A percentile compares a stretch with the other conserved stretches of the same genome.
These are phyloP conservation scores for Nyctibius bracteatus DNA, from an alignment of 2,113 vertebrate genomes.

Conservation along the genomic window DNA sequence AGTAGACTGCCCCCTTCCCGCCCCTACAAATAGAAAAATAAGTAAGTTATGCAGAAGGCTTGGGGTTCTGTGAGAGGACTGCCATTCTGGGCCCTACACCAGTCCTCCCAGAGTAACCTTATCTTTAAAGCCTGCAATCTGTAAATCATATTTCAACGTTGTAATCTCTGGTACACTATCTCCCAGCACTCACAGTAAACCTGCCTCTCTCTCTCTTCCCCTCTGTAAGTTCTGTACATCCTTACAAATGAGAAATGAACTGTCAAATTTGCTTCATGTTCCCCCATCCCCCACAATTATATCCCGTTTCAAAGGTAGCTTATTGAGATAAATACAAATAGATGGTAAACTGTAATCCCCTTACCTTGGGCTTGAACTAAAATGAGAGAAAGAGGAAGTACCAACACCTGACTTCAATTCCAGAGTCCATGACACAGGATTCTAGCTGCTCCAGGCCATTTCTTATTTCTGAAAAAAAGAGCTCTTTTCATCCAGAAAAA, in stretches of 20 bases:
- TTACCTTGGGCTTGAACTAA: neutral
- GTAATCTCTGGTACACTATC: neutral
- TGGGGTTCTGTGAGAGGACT: slow-evolving; percentile 20
- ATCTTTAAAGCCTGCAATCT: neutral
- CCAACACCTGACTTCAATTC: neutral
- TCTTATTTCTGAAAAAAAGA: neutral
- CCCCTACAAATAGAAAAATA: slow-evolving; percentile 40
- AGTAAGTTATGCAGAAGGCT: neutral
- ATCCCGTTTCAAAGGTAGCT: neutral
- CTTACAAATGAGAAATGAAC: neutral
- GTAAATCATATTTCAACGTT: neutral
- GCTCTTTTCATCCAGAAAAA: neutral
- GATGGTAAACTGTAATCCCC: neutral
- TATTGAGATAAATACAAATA: neutral
- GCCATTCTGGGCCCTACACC: neutral
- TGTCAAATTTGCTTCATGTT: neutral
- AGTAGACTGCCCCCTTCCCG: neutral
- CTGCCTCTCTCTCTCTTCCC: neutral
- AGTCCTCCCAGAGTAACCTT: neutral
- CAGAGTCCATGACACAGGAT: neutral
- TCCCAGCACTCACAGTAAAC: neutral
- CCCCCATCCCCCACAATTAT: neutral
- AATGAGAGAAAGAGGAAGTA: neutral
- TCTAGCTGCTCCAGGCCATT: neutral
- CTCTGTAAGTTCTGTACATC: neutral